A percentile compares a stretch with the other conserved stretches of the same genome.
Evolutionary conservation across 2,113 vertebrate genomes (phyloP).

Genomic region (Colaptes auratus): DNA sequence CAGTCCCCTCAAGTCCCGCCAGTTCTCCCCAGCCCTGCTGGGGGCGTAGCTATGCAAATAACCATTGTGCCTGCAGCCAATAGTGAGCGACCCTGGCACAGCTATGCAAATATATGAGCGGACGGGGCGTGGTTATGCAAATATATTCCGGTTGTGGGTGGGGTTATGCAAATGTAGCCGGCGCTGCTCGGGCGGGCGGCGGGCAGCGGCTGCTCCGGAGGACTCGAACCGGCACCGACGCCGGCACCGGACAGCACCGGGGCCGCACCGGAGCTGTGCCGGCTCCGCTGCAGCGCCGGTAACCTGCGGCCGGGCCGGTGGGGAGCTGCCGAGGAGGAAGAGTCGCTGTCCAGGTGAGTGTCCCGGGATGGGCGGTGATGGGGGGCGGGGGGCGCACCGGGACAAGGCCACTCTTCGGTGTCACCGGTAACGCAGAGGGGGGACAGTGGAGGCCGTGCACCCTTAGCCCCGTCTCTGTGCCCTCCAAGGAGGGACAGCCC

Average conservation of each 20-base stretch:
- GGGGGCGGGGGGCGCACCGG: background rate
- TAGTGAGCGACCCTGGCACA: accelerated
- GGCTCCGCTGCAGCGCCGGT: background rate
- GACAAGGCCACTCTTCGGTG: background rate
- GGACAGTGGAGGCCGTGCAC: accelerated
- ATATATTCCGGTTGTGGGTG: background rate
- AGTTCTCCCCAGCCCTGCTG: too few species aligned
- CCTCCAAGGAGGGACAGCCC: background rate
- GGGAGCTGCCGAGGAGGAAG: background rate
- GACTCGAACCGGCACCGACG: background rate
- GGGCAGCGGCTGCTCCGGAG: background rate
- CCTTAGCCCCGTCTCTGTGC: accelerated
- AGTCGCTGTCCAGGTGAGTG: background rate
- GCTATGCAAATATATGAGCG: accelerated
- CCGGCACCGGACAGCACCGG: background rate
- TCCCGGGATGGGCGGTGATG: background rate
- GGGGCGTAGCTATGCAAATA: background rate
- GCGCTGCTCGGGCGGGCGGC: background rate
- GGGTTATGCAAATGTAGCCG: background rate
- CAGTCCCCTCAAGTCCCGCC: background rate
- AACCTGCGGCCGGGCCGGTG: background rate
- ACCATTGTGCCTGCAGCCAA: accelerated
- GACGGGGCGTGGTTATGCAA: slow-evolving; percentile 2
- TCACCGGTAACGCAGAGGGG: background rate
- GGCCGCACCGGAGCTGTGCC: background rate